These are phyloP conservation scores for Lithobates pipiens DNA, from an alignment of 2,797 vertebrate genomes.

Conservation along the genomic window DNA sequence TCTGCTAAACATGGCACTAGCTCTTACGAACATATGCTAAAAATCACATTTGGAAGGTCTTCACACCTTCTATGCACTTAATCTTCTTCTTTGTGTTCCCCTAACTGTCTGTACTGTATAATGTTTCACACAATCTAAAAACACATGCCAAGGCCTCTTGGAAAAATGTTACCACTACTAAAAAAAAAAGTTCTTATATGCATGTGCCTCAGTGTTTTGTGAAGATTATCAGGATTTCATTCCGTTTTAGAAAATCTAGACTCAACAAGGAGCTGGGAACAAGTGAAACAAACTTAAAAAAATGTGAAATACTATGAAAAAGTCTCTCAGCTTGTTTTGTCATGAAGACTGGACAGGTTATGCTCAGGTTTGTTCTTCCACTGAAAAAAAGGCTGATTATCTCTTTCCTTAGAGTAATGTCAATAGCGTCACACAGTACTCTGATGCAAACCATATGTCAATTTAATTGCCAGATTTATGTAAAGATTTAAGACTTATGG, in stretches of 20 bases:
- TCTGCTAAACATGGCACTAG: conserved; percentile 36
- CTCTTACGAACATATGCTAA: conserved; percentile 50
- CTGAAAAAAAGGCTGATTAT: conserved; percentile 9
- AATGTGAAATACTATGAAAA: no score
- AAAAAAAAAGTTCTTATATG: conserved; percentile 25
- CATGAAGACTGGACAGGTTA: conserved; percentile 10
- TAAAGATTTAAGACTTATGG: background rate
- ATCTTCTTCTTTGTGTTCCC: conserved; percentile 55
- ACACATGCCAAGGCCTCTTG: conserved; percentile 39
- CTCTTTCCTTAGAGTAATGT: conserved; percentile 13
- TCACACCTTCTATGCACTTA: conserved; percentile 56
- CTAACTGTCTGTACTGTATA: conserved; percentile 54
- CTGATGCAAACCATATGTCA: conserved; percentile 39
- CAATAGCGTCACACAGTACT: conserved; percentile 21
- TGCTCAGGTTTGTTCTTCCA: conserved; percentile 4
- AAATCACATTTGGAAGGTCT: conserved; percentile 48
- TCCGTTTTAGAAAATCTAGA: no score
- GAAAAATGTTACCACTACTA: conserved; percentile 43
- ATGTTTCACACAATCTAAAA: conserved; percentile 51
- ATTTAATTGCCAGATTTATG: conserved; percentile 5
- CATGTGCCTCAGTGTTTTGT: conserved; percentile 23
- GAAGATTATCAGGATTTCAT: no score
- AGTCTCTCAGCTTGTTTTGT: background rate
- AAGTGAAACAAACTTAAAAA: no score
- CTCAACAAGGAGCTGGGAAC: no score